Base-by-base conservation (phyloP, 2,113 vertebrate species). In the Callospermophilus lateralis region DNA sequence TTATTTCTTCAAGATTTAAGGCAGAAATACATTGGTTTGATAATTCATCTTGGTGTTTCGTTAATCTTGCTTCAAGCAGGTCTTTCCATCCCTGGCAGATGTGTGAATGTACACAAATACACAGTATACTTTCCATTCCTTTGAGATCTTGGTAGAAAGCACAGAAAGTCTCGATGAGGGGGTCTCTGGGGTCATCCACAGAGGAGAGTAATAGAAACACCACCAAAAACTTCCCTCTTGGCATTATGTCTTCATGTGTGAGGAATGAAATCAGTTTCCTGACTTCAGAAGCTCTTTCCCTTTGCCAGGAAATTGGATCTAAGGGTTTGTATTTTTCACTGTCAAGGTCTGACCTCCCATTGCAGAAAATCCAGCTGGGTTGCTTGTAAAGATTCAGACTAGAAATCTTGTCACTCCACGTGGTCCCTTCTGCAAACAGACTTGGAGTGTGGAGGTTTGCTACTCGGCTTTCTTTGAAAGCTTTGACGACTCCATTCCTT, bases 301-400 rank as follows among this genome's bases (percentile, higher is more conserved):
- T 98, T 89, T 98, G 97, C 99, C 99, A 99, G 32, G 88, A 61
- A 45, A 51, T 53, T 3, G 98, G 16, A 90, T 77, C 65, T 65
- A 99, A 86, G 24, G 98, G 98, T 87, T 93, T 53, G 84, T 98
- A 72, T 1, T 79, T 12, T 53, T 97, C 97, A 84, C 65, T 96
- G 4, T 98, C 92, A 55, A 97, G 93, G 15, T 99, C 98, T 98
- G 98, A 98, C 0, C 98, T 98, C 58, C 99, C 99, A 96, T 99
- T 99, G 97, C 99, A 99, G 96, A 99, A 99, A 80, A 99, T 98
- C 99, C 99, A 99, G 87, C 98, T 99, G 87, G 98, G 98, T 74
- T 99, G 98, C 93, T 98, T 98, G 84, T 98, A 98, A 74, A 99
- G 97, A 95, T 99, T 98, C 86, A 99, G 95, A 84, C 98, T 98